Conservation (phyloP, 1,140 invertebrate species). For the Cydia strobilella region DNA sequence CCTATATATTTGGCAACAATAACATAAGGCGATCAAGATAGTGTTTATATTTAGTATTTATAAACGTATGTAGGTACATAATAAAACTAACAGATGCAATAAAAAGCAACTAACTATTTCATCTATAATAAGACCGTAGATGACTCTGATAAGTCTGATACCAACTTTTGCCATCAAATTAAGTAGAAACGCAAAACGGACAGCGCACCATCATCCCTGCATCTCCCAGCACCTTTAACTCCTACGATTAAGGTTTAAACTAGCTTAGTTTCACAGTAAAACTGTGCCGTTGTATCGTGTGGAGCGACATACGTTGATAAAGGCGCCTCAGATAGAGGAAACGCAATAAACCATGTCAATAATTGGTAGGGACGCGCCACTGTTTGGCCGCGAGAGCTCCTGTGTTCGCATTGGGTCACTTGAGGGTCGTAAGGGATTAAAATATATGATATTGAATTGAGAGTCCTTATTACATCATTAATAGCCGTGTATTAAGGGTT, state of each 20-base stretch:
- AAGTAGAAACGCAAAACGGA: slow-evolving; percentile 56
- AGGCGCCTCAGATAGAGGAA: slow-evolving; percentile 54
- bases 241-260: slow-evolving; percentile 39
- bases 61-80: background rate
- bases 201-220: slow-evolving; percentile 3
- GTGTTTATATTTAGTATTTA: background rate
- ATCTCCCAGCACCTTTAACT: slow-evolving; percentile 27
- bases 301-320: slow-evolving; percentile 58
- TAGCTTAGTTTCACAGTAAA: slow-evolving; percentile 24
- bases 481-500: too few species aligned
- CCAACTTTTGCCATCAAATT: slow-evolving; percentile 72
- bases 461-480: too few species aligned
- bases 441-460: too few species aligned
- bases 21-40: background rate
- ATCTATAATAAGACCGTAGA: slow-evolving; percentile 54
- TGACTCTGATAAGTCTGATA: slow-evolving; percentile 67
- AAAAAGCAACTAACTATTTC: slow-evolving; percentile 4
- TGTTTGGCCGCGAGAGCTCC: slow-evolving; percentile 36
- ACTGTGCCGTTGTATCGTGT: slow-evolving; percentile 39
- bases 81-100: slow-evolving; percentile 2
- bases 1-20: background rate
- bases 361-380: slow-evolving; percentile 59
- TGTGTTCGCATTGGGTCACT: slow-evolving; percentile 7
- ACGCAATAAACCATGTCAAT: slow-evolving; percentile 64
- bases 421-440: too few species aligned